These are phyloP conservation scores for Ophioninae sp. DNA, from an alignment of 2,888 invertebrate genomes.

Conservation along the genomic window DNA sequence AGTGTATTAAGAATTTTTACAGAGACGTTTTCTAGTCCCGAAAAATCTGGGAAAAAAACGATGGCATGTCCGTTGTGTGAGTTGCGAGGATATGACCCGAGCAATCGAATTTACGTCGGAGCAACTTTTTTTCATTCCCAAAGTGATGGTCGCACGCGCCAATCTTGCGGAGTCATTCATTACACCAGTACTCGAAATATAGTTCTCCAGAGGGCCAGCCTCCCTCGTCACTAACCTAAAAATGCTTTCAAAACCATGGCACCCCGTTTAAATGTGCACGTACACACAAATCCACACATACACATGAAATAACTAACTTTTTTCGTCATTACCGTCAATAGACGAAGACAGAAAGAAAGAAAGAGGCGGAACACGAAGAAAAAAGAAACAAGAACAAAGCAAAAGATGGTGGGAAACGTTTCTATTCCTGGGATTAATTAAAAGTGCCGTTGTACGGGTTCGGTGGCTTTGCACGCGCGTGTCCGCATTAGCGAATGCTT, in stretches of 20 bases:
- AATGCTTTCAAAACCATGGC: background rate
- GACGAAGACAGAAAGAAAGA: slow-evolving; percentile 4
- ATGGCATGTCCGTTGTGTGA: background rate
- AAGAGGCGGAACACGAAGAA: slow-evolving; percentile 27
- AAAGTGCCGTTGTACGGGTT: slow-evolving; percentile 64
- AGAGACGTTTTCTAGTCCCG: background rate
- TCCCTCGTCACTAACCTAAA: too few species aligned
- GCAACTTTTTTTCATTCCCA: background rate
- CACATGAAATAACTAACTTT: background rate
- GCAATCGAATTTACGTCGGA: background rate
- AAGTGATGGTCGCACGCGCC: slow-evolving; percentile 6
- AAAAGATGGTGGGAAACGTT: slow-evolving; percentile 58
- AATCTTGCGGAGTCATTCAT: slow-evolving; percentile 12
- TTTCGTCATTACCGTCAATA: slow-evolving; percentile 15
- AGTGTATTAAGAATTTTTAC: background rate
- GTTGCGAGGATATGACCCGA: background rate
- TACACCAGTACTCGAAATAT: background rate
- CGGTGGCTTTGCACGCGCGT: slow-evolving; percentile 59
- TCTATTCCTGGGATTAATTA: slow-evolving; percentile 64
- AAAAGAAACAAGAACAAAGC: slow-evolving; percentile 49
- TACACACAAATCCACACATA: background rate
- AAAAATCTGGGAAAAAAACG: background rate
- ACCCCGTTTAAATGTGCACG: background rate
- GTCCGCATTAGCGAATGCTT: slow-evolving; percentile 52
- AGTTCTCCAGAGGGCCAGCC: too few species aligned